Conservation (phyloP, 2,797 vertebrate species). For the Pangasius krempfi region DNA sequence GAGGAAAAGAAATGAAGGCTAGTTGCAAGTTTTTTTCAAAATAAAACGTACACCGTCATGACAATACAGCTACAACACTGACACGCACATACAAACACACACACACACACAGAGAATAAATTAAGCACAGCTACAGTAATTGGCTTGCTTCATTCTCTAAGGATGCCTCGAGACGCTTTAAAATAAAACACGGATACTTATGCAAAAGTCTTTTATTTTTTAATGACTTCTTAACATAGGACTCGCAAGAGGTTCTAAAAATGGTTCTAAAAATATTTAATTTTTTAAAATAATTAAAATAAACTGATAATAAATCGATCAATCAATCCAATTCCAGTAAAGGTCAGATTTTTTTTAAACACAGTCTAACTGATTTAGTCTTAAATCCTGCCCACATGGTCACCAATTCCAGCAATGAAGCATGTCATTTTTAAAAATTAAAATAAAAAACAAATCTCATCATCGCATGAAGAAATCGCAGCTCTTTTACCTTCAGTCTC, state of each 20-base stretch:
- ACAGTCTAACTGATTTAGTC: background rate
- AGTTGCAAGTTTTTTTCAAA: background rate
- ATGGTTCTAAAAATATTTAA: background rate
- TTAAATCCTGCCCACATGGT: background rate
- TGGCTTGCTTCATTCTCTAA: background rate
- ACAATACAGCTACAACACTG: background rate
- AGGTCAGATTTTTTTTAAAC: background rate
- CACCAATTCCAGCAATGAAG: background rate
- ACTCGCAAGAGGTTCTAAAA: too few species aligned
- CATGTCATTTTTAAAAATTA: background rate
- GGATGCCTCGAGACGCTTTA: background rate
- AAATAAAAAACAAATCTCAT: background rate
- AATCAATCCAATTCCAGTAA: background rate
- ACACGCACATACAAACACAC: background rate
- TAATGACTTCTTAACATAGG: too few species aligned
- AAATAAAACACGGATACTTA: background rate
- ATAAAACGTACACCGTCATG: background rate
- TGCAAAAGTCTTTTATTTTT: background rate
- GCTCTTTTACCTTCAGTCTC: constrained; percentile 79
- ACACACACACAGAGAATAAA: background rate
- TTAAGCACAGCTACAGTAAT: background rate
- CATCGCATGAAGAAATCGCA: background rate
- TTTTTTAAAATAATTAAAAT: background rate
- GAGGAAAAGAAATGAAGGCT: background rate
- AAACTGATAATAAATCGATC: background rate